phyloP scores from a whole-genome alignment of 2,888 invertebrate genomes.

The Resseliella maxima region DNA sequence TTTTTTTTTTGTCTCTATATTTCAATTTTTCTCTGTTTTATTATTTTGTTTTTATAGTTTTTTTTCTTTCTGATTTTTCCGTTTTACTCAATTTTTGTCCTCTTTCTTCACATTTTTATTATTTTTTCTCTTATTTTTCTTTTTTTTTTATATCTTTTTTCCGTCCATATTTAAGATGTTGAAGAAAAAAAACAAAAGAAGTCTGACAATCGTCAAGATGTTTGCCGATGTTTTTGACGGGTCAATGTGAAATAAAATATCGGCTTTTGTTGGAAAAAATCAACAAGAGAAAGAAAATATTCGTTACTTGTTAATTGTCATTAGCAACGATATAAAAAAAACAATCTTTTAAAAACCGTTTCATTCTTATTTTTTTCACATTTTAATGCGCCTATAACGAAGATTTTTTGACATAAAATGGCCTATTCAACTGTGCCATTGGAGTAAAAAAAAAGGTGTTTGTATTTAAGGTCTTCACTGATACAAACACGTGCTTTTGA shows the following conservation, averaged over 20 bases:
- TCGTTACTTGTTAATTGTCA: constrained; percentile 36
- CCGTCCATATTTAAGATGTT: no score
- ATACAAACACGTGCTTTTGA: constrained; percentile 39
- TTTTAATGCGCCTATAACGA: neutral
- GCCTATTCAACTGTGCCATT: neutral
- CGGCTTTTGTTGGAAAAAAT: neutral
- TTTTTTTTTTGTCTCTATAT: neutral
- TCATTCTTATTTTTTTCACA: neutral
- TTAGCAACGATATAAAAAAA: constrained; percentile 22
- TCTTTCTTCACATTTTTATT: no score
- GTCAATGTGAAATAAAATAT: neutral
- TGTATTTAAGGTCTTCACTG: neutral
- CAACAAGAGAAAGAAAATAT: neutral
- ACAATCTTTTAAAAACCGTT: neutral
- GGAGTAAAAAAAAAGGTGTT: neutral
- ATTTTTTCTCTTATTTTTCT: no score
- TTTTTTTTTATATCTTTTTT: no score
- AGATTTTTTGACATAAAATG: neutral
- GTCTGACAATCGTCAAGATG: neutral
- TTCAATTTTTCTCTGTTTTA: no score
- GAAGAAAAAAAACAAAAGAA: neutral
- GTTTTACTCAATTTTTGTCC: no score
- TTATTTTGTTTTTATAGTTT: neutral
- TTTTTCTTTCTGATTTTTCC: no score
- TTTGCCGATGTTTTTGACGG: constrained; percentile 2